phyloP scores from a whole-genome alignment of 2,113 vertebrate genomes.

The Toxotes jaculatrix region DNA sequence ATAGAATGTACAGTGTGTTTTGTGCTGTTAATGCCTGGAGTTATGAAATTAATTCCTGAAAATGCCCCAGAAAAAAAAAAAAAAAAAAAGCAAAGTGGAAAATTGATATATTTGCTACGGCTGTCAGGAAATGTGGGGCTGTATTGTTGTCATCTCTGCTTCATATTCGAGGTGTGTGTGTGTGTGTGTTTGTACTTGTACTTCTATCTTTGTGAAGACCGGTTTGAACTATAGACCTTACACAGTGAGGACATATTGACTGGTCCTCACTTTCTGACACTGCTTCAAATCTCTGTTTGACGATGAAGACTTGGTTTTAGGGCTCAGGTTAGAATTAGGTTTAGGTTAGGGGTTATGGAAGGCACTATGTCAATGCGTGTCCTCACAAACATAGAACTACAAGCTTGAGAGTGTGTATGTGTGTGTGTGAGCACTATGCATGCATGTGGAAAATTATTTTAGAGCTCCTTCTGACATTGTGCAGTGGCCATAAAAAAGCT shows the following conservation, averaged over 20 bases:
- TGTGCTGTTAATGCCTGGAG: constrained; percentile 15
- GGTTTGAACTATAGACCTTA: too few relatives aligned
- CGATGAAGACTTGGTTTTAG: too few relatives aligned
- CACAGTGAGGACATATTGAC: too few relatives aligned
- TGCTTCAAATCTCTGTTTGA: too few relatives aligned
- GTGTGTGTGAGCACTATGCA: background rate
- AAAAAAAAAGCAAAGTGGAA: constrained; percentile 25
- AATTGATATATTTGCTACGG: constrained; percentile 56
- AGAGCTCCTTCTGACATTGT: constrained; percentile 11
- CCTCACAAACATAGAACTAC: too few relatives aligned
- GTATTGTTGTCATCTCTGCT: constrained; percentile 29
- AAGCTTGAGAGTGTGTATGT: background rate
- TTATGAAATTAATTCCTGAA: constrained; percentile 43
- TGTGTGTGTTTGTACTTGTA: constrained; percentile 7
- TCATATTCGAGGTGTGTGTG: constrained; percentile 5
- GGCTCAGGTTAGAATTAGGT: too few relatives aligned
- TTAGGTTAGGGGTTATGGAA: too few relatives aligned
- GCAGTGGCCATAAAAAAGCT: constrained; percentile 20
- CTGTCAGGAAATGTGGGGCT: constrained; percentile 40
- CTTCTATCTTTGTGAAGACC: too few relatives aligned
- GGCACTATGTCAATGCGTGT: too few relatives aligned
- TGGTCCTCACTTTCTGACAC: too few relatives aligned
- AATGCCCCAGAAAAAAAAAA: constrained; percentile 2
- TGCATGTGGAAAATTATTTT: constrained; percentile 46
- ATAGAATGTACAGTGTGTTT: background rate